phyloP scores from a whole-genome alignment of 2,113 vertebrate species.

The Chaenocephalus aceratus region DNA sequence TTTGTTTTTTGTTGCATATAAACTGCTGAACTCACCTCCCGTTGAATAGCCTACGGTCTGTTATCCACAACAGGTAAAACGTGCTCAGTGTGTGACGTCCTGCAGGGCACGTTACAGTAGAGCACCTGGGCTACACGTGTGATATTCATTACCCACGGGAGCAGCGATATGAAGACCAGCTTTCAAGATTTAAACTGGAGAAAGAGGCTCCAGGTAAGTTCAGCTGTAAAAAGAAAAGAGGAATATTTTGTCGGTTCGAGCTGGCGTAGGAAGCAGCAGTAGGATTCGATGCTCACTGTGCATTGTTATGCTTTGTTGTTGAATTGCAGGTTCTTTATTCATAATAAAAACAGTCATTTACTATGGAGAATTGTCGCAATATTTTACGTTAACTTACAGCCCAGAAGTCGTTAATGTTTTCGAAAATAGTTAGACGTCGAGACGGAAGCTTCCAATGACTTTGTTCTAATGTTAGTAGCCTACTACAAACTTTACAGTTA shows the following conservation, averaged over 20 bases:
- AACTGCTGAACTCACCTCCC: conserved; percentile 16
- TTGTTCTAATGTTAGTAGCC: background rate
- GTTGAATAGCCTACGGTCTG: conserved; percentile 2
- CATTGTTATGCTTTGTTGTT: no score
- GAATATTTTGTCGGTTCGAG: background rate
- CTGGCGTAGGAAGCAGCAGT: background rate
- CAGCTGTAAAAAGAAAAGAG: background rate
- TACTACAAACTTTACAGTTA: background rate
- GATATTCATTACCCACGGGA: conserved; percentile 3
- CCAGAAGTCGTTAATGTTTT: background rate
- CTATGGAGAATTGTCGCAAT: background rate
- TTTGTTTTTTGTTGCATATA: background rate
- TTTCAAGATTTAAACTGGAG: background rate
- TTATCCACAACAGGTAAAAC: conserved; percentile 39
- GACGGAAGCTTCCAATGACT: background rate
- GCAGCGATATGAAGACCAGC: conserved; percentile 47
- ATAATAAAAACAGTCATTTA: background rate
- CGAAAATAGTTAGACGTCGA: background rate
- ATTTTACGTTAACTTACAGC: background rate
- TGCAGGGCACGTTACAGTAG: conserved; percentile 36
- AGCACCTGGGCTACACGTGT: conserved; percentile 47
- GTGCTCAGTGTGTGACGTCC: conserved; percentile 48
- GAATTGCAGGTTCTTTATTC: background rate
- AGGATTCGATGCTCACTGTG: background rate
- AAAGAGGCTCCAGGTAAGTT: conserved; percentile 60